Conservation (phyloP, 1,140 invertebrate genomes). For the Nylanderia fulva region DNA sequence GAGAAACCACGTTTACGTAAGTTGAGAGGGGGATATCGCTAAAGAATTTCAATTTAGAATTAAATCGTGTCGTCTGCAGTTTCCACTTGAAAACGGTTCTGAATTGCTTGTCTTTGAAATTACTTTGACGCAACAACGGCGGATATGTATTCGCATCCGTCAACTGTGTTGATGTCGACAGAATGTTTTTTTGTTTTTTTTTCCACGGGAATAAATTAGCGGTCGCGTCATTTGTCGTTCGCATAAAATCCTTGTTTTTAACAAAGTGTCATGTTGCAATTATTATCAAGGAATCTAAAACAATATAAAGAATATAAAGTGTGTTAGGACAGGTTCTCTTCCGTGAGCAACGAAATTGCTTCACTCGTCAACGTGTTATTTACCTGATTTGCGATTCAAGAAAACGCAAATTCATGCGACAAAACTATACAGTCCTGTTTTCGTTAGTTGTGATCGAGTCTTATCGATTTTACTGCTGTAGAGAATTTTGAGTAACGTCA, state of each 20-base stretch:
- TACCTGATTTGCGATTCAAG: neutral
- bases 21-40: neutral
- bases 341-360: slow-evolving; percentile 26
- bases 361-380: neutral
- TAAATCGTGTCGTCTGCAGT: slow-evolving; percentile 24
- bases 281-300: slow-evolving; percentile 31
- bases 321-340: slow-evolving; percentile 32
- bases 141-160: slow-evolving; percentile 57
- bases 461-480: slow-evolving; percentile 5
- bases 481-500: neutral
- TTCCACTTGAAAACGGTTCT: slow-evolving; percentile 11
- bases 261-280: slow-evolving; percentile 52
- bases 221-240: slow-evolving; percentile 48
- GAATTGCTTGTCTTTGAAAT: slow-evolving; percentile 2
- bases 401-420: slow-evolving; percentile 27
- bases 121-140: neutral
- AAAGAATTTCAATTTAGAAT: slow-evolving; percentile 7
- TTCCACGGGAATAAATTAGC: slow-evolving; percentile 50
- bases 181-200: slow-evolving; percentile 50
- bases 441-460: neutral
- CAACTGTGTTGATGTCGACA: slow-evolving; percentile 34
- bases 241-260: slow-evolving; percentile 41
- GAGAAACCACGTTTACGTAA: neutral
- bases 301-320: slow-evolving; percentile 23
- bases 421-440: neutral